These are phyloP conservation scores for Pterocles burchelli DNA, from an alignment of 2,113 vertebrate genomes.

Conservation along the genomic window DNA sequence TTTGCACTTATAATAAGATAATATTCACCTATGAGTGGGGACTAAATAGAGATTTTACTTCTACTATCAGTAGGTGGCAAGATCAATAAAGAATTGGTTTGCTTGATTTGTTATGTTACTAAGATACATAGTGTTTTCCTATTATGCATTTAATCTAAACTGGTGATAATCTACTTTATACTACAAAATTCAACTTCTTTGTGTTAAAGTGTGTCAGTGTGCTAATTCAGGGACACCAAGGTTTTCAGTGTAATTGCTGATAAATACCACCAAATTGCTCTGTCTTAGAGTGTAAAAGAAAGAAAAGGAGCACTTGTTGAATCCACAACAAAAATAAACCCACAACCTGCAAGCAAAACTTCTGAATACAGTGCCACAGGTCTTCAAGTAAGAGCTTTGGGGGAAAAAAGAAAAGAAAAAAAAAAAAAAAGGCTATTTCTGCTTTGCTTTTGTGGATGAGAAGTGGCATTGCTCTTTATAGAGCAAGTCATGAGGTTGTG, in stretches of 20 bases:
- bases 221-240: neutral
- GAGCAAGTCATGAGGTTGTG: neutral
- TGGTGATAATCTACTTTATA: neutral
- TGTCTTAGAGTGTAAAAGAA: neutral
- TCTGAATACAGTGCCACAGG: neutral
- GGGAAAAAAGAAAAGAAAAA: neutral
- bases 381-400: neutral
- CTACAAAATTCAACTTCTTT: neutral
- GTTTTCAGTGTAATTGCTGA: neutral
- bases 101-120: neutral
- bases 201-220: neutral
- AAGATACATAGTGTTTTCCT: neutral
- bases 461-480: neutral
- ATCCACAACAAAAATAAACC: neutral
- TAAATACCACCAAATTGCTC: neutral
- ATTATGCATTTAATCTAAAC: neutral
- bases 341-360: neutral
- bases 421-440: neutral
- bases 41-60: neutral
- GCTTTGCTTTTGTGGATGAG: neutral
- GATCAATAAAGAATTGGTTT: neutral
- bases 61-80: neutral
- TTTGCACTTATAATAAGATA: neutral
- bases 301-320: neutral
- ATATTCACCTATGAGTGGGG: neutral